These are phyloP conservation scores for Nanorana parkeri DNA, from an alignment of 2,113 vertebrate genomes.

Conservation along the genomic window DNA sequence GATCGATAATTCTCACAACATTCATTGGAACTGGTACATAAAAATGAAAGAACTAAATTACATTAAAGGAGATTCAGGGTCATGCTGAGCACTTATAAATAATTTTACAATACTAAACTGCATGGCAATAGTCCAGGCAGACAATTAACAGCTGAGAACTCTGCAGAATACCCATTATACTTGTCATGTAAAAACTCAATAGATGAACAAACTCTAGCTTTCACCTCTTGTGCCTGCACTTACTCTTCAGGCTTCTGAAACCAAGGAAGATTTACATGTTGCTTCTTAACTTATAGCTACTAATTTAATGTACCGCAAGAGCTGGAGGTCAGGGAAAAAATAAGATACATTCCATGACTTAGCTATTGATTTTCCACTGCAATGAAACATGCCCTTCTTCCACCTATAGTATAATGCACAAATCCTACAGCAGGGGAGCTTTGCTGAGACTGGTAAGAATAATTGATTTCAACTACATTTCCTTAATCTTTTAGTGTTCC, in stretches of 20 bases:
- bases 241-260: not conserved
- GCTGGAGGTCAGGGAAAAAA: not conserved
- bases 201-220: slow-evolving; percentile 1
- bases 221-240: not conserved
- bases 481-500: slow-evolving; percentile 17
- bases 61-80: not conserved
- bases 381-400: not conserved
- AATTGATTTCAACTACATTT: not conserved
- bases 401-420: slow-evolving; percentile 1
- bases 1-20: not conserved
- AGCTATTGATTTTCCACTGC: slow-evolving; percentile 15
- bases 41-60: not conserved
- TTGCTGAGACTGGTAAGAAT: not conserved
- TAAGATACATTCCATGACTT: not conserved
- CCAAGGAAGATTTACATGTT: not conserved
- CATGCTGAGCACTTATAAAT: not conserved
- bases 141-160: slow-evolving; percentile 5
- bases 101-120: not conserved
- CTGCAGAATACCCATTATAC: not conserved
- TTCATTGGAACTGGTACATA: not conserved
- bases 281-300: not conserved
- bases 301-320: not conserved
- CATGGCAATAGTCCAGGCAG: not conserved
- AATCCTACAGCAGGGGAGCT: slow-evolving; percentile 20
- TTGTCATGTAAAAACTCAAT: slow-evolving; percentile 1